These are phyloP conservation scores for Noturus placidus DNA, from an alignment of 2,113 vertebrate genomes.

Conservation along the genomic window DNA sequence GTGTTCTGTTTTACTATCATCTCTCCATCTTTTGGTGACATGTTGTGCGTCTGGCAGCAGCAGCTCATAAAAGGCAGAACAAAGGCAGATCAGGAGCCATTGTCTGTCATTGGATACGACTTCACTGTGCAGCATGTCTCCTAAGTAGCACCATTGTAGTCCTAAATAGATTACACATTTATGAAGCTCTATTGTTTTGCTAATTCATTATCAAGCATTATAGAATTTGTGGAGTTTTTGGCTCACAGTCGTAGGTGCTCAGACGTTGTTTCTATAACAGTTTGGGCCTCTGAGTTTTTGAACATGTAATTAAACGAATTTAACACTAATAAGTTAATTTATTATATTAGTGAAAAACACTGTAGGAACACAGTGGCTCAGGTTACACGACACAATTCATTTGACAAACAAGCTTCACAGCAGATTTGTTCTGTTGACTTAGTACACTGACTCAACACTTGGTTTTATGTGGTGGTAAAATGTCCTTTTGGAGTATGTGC, in stretches of 20 bases:
- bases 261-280: not conserved
- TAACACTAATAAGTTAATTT: not conserved
- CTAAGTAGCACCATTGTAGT: conserved; percentile 3
- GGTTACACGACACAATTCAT: not conserved
- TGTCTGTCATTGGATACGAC: conserved; percentile 27
- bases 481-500: not conserved
- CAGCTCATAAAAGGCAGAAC: conserved; percentile 26
- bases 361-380: not conserved
- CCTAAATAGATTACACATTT: conserved; percentile 58
- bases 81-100: conserved; percentile 34
- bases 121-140: conserved; percentile 46
- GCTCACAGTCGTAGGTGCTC: not conserved
- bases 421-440: conserved; percentile 11
- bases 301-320: conserved; percentile 18
- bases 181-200: conserved; percentile 53
- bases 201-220: conserved; percentile 58
- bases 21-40: conserved; percentile 14
- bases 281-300: not conserved
- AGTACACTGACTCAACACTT: not conserved
- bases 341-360: not conserved
- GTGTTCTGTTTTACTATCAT: conserved; percentile 33
- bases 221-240: conserved; percentile 44
- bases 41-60: conserved; percentile 23
- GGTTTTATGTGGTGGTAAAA: conserved; percentile 3
- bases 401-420: not conserved